Conservation (phyloP, 2,113 vertebrate genomes). For the Chamaea fasciata region DNA sequence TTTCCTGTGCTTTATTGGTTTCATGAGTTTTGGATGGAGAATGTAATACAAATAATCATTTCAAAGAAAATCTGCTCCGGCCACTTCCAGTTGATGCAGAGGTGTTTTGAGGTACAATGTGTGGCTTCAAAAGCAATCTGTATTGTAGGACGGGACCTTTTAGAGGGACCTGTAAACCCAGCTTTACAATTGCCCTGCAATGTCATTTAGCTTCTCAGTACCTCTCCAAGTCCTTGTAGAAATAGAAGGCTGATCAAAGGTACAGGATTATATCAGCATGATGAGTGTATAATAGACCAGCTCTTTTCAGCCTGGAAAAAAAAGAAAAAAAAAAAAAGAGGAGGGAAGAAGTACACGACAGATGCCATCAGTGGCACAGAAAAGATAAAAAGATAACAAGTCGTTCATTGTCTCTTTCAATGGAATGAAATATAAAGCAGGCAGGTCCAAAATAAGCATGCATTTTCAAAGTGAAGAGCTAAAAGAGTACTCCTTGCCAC, state of each 20-base stretch:
- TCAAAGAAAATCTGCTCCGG: background rate
- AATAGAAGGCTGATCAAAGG: conserved; percentile 8
- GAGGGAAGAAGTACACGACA: background rate
- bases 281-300: background rate
- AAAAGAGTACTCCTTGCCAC: background rate
- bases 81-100: background rate
- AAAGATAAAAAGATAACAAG: conserved; percentile 18
- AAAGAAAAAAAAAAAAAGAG: background rate
- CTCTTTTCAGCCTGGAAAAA: background rate
- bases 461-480: background rate
- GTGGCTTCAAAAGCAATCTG: background rate
- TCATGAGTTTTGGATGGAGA: background rate
- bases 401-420: background rate
- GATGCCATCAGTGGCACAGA: background rate
- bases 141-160: background rate
- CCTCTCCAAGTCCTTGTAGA: background rate
- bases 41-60: background rate
- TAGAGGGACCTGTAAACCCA: background rate
- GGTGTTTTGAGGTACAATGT: background rate
- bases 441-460: background rate
- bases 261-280: background rate
- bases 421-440: background rate
- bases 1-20: background rate
- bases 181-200: background rate
- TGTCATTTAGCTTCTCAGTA: background rate